Evolutionary conservation across 1,140 invertebrate species (phyloP).

Genomic region (Planococcus citri): DNA sequence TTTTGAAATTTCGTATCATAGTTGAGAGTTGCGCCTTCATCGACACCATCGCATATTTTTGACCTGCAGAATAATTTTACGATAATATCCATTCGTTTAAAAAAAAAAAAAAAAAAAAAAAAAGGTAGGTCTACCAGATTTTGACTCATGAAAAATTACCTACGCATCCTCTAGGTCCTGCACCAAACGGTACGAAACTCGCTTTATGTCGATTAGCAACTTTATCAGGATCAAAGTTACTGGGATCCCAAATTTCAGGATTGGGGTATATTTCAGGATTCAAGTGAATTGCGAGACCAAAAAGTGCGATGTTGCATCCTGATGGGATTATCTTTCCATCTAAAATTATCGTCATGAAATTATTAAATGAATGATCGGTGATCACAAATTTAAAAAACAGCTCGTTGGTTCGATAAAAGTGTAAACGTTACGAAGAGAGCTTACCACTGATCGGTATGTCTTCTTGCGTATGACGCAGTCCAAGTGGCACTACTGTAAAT

Average conservation of each 20-base stretch:
- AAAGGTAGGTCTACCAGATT: too few relatives aligned
- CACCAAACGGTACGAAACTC: constrained; percentile 39
- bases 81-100: neutral
- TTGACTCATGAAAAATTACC: constrained; percentile 29
- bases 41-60: constrained; percentile 27
- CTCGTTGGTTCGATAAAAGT: too few relatives aligned
- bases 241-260: constrained; percentile 42
- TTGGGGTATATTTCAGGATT: constrained; percentile 40
- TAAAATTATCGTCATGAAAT: neutral
- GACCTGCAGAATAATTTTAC: constrained; percentile 25
- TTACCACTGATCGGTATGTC: too few relatives aligned
- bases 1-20: constrained; percentile 25
- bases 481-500: too few relatives aligned
- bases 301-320: neutral
- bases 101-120: too few relatives aligned
- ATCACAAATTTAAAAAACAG: neutral
- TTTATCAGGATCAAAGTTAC: constrained; percentile 41
- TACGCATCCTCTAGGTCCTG: constrained; percentile 39
- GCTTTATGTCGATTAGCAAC: constrained; percentile 29
- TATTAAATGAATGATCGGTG: too few relatives aligned
- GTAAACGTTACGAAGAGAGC: too few relatives aligned
- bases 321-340: constrained; percentile 10
- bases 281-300: constrained; percentile 34
- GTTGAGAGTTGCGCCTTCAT: constrained; percentile 28
- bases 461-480: too few relatives aligned